Base-by-base conservation (phyloP, 2,888 invertebrate species). In the Ganaspis brasiliensis region DNA sequence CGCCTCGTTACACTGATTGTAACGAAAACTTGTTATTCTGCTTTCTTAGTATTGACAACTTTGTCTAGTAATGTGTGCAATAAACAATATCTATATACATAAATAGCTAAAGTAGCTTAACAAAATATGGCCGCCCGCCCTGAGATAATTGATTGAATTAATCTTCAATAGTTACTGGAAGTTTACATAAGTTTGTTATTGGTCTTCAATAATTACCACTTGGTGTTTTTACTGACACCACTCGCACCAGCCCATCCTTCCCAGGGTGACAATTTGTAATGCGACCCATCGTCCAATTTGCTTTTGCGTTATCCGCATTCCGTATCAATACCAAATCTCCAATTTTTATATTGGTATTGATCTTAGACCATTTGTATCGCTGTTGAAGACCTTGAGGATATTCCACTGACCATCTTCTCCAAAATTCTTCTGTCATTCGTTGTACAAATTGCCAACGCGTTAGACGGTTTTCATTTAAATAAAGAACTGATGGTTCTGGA, bases 391-490 rank as follows among this genome's bases (percentile, higher is more conserved):
- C n/a, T 1, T 12, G 37, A 12, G 63, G 4, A n/a, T n/a, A n/a
- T n/a, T n/a, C n/a, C n/a, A n/a, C n/a, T n/a, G n/a, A n/a, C n/a
- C n/a, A n/a, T n/a, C n/a, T n/a, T n/a, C n/a, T n/a, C n/a, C n/a
- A n/a, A n/a, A n/a, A n/a, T n/a, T n/a, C n/a, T n/a, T n/a, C n/a
- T 2, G 45, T 14, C 45, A 45, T 45, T 45, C 45, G 4, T 19
- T 37, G 37, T 1, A 67, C n/a, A 37, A 45, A 56, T 19, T 71
- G 75, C 57, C 59, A 75, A 14, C 71, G 74, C 16, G 61, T 67
- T 37, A 26, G 21, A n/a, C 9, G 52, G 10, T 9, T 45, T 45
- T 45, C 8, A 45, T 45, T 45, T 45, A 45, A 0, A n/a, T 45
- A 45, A 0, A 45, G 45, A 45, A 12, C 5, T 16, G n/a, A 16